Evolutionary conservation across 2,113 vertebrate genomes (phyloP), one percentile per base, ranked within the genome.

Genomic region (Nipponia nippon): DNA sequence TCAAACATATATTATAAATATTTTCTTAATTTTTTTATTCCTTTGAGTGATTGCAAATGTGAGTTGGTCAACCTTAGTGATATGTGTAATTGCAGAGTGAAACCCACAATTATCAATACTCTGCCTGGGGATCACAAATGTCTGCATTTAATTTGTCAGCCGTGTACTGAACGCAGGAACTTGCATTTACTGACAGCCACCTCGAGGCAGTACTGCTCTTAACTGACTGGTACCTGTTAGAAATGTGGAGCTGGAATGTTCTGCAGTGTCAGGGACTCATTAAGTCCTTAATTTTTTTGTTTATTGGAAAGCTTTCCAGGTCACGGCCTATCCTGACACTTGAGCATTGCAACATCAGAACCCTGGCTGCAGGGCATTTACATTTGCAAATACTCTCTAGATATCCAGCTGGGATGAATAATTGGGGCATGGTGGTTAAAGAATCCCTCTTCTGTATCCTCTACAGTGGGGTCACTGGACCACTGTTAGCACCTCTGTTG

Each of bases 381-480:
- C 14, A 2, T 69, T 30, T 50, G 26, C 34, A n/a, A 13, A 40
- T 2, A 5, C 10, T 46, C 21, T 19, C 26, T 4, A 6, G 34
- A 15, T n/a, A 13, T 7, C 38, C 53, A 18, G 32, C 62, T 26
- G 40, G 47, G 55, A 19, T 16, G 38, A 49, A 18, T 7, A 30
- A 30, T 2, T 4, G 9, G 12, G 13, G 16, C 11, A 11, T 0
- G 10, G 26, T 11, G 27, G 16, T 11, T 30, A 1, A 1, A 30
- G 29, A 58, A 17, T 38, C 12, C 18, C 15, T 22, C 42, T 62
- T 16, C 65, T 22, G 49, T 13, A 19, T 8, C 38, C 8, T 27
- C 82, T 38, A 9, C 15, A 6, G 36, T 1, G 6, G 6, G 1
- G 1, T 5, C n/a, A 8, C 17, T 4, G 21, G 34, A 7, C 3